phyloP scores from a whole-genome alignment of 1,140 invertebrate species.

The Drosophila arawakana region DNA sequence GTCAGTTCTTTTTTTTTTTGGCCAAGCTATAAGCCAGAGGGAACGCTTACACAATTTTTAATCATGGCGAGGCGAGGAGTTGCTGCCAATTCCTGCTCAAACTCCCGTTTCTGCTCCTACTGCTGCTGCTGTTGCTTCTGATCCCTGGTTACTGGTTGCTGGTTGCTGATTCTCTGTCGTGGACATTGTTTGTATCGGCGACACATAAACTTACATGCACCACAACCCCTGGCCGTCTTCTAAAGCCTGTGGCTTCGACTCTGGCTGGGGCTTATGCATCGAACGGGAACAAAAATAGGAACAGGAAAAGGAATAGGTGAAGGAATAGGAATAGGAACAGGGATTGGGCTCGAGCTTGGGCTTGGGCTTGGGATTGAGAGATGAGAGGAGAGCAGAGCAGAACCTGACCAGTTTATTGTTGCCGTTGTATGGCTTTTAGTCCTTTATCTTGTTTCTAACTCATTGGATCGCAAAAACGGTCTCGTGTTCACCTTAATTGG shows the following conservation, averaged over 20 bases:
- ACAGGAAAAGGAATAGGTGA: no score
- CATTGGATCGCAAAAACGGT: conserved; percentile 83
- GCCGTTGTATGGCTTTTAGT: conserved; percentile 70
- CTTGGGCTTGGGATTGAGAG: not conserved
- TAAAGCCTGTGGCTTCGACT: conserved; percentile 10
- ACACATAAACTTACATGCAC: conserved; percentile 76
- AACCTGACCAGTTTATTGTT: conserved; percentile 69
- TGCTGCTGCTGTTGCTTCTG: conserved; percentile 3
- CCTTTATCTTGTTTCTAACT: conserved; percentile 83
- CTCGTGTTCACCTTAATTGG: conserved; percentile 83
- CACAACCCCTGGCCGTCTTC: conserved; percentile 1
- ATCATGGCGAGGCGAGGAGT: conserved; percentile 62
- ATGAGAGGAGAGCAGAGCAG: not conserved
- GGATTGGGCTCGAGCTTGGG: conserved; percentile 2
- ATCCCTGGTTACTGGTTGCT: conserved; percentile 1
- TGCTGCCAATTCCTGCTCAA: conserved; percentile 14
- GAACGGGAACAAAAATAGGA: no score
- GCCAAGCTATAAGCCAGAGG: conserved; percentile 27
- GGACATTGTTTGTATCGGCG: conserved; percentile 66
- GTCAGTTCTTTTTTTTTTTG: not conserved
- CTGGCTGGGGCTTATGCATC: conserved; percentile 14
- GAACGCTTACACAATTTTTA: conserved; percentile 80
- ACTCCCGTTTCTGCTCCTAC: not conserved
- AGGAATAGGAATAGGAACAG: not conserved
- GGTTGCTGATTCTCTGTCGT: conserved; percentile 11